Base-by-base conservation (phyloP, 2,113 vertebrate species). In the Merops nubicus region DNA sequence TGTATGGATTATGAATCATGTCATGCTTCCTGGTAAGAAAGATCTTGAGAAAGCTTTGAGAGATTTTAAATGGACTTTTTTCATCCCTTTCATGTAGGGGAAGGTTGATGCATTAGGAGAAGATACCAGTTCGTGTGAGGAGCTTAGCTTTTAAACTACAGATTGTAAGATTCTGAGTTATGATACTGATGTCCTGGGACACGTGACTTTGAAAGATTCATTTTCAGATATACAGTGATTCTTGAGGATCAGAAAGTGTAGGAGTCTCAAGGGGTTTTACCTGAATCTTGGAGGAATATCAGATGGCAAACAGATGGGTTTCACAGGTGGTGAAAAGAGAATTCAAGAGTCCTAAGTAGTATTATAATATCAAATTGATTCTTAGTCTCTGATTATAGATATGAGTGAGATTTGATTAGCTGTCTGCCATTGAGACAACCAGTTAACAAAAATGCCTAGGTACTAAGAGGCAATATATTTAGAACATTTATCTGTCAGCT, bases 171-270 rank as follows among this genome's bases (percentile, higher is more conserved):
- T 22, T 79, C n/a, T 54, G 72, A 73, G 14, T 73, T 47, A 16
- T 1, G 20, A 5, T 80, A 36, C 14, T 38, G 11, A 28, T 72
- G 31, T 69, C 29, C 48, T 82, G 70, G 38, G 75, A 65, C 18
- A 3, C 0, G 0, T 38, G 73, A 64, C 54, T 80, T 54, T 70
- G 16, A n/a, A n/a, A n/a, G n/a, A 78, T 64, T 57, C 0, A 11
- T 89, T 90, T 85, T 67, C 79, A 74, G 59, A 5, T 40, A n/a
- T 38, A 47, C 78, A 15, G 88, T 80, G 29, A 26, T 79, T 89
- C 68, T 87, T 47, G 69, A 81, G 73, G 28, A 53, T 25, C 16
- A 78, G 47, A 34, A 93, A n/a, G 26, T 19, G 22, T 12, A 48
- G 51, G 12, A 94, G 15, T 82, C 38, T 36, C 9, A 34, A 75